Base-by-base conservation (phyloP, 1,140 invertebrate genomes). In the Lordiphosa stackelbergi region DNA sequence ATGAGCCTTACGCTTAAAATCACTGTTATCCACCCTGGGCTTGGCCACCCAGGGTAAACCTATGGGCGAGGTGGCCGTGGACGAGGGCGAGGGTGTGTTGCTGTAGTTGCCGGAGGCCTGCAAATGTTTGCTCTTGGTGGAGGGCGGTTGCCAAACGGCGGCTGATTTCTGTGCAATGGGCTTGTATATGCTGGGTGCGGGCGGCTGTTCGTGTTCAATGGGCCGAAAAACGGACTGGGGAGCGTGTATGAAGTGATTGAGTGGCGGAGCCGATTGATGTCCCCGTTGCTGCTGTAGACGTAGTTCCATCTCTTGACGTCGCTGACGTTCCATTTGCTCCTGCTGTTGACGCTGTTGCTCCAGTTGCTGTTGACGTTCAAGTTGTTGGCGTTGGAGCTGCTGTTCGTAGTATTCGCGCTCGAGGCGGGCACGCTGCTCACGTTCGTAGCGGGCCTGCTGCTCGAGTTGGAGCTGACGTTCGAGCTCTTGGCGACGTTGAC, bases 171-270 rank as follows among this genome's bases (percentile, higher is more conserved):
- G 78, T 4, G 85, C 66, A 9, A 87, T 73, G 4, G 85, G 85
- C 42, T 85, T 86, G 56, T 84, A 84, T 10, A 86, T 77, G n/a
- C 64, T 69, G 0, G 66, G 69, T 9, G 53, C 48, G 1, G 62
- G 59, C 4, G 24, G 34, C 28, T 66, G 43, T 8, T 71, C 66
- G 10, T 69, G 75, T 72, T 60, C 77, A 3, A 87, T 85, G 9
- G 93, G 92, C 60, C 91, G 91, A 60, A 93, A 93, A 11, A 92
- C 92, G 7, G 93, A 93, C 87, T 92, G 90, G 1, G 92, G 92
- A 2, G 92, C 92, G 72, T 93, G 93, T 38, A 91, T 92, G 66
- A 94, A 94, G 62, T 93, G 90, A 86, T 93, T 92, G 0, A 93
- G 89, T 1, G 90, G 91, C 46, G 41, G 49, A 54, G 53, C 31